phyloP scores from a whole-genome alignment of 2,888 invertebrate species.

The Drosophila macrospina region DNA sequence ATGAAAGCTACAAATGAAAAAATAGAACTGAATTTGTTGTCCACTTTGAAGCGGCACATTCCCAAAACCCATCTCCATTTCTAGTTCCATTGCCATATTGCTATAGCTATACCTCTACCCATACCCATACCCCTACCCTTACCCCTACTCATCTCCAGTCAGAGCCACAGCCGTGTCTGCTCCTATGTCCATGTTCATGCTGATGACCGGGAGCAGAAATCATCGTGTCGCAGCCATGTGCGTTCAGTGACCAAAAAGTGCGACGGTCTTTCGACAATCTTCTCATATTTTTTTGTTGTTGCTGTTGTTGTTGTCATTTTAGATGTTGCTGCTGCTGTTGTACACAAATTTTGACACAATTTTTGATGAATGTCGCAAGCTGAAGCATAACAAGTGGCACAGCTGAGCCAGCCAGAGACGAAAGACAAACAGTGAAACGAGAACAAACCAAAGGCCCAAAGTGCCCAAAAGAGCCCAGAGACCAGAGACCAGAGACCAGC shows the following conservation, averaged over 20 bases:
- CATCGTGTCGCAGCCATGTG: slow-evolving; percentile 39
- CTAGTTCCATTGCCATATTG: too few species aligned
- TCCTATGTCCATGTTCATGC: neutral
- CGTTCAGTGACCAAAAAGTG: slow-evolving; percentile 22
- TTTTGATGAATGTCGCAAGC: slow-evolving; percentile 75
- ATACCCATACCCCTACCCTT: too few species aligned
- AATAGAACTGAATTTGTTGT: too few species aligned
- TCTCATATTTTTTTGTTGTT: neutral
- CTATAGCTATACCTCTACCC: too few species aligned
- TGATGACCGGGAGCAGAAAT: slow-evolving; percentile 40
- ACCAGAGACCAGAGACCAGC: too few species aligned
- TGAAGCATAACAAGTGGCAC: slow-evolving; percentile 67
- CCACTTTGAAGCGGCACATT: neutral
- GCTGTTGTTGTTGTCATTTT: too few species aligned
- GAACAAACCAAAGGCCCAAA: slow-evolving; percentile 4
- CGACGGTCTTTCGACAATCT: slow-evolving; percentile 19
- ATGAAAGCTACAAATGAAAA: neutral
- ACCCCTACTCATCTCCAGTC: too few species aligned
- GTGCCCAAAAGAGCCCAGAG: neutral
- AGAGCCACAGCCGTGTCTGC: neutral
- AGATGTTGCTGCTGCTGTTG: slow-evolving; percentile 24
- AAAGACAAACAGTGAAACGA: slow-evolving; percentile 54
- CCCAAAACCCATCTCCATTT: too few species aligned
- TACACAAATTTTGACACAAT: slow-evolving; percentile 71
- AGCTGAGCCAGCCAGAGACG: slow-evolving; percentile 39